These are phyloP conservation scores for Microchirus variegatus DNA, from an alignment of 2,797 vertebrate species.

Conservation along the genomic window DNA sequence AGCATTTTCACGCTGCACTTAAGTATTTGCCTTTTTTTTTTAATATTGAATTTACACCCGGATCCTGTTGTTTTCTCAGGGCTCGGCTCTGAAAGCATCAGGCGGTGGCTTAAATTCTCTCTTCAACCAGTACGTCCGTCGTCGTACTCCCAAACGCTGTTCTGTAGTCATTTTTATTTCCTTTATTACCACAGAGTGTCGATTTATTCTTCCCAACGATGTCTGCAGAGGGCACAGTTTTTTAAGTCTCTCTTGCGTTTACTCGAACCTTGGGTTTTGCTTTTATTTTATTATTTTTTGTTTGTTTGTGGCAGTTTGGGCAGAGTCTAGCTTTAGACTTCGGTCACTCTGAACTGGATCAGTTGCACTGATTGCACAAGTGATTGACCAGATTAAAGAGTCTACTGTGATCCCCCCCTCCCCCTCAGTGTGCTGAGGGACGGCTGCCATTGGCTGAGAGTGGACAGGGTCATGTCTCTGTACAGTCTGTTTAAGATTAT, in stretches of 20 bases:
- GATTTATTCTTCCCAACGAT: conserved; percentile 38
- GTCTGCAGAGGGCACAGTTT: conserved; percentile 25
- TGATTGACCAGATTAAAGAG: conserved; percentile 68
- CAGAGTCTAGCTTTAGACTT: conserved; percentile 70
- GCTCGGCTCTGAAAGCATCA: conserved; percentile 18
- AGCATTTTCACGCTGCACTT: conserved; percentile 45
- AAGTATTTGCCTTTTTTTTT: conserved; percentile 38
- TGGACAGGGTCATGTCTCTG: conserved; percentile 74
- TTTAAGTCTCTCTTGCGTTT: conserved; percentile 49
- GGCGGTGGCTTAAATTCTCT: conserved; percentile 10
- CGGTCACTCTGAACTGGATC: conserved; percentile 71
- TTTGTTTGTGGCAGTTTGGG: conserved; percentile 31
- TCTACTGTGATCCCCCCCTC: conserved; percentile 65
- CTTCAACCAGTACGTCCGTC: conserved; percentile 12
- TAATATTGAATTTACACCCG: conserved; percentile 24
- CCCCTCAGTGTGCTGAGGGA: conserved; percentile 28
- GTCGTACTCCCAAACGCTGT: conserved; percentile 1
- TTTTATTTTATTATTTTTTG: too few relatives aligned
- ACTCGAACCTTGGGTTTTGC: conserved; percentile 46
- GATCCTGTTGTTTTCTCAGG: conserved; percentile 17
- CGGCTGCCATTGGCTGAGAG: conserved; percentile 56
- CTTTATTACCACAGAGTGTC: conserved; percentile 27
- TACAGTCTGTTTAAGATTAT: conserved; percentile 97
- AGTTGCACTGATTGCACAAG: conserved; percentile 78
- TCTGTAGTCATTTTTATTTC: conserved; percentile 38